Evolutionary conservation across 92 coral and sea anemone species (phyloP), one percentile per base, ranked within the genome.

Genomic region (Porites rus): DNA sequence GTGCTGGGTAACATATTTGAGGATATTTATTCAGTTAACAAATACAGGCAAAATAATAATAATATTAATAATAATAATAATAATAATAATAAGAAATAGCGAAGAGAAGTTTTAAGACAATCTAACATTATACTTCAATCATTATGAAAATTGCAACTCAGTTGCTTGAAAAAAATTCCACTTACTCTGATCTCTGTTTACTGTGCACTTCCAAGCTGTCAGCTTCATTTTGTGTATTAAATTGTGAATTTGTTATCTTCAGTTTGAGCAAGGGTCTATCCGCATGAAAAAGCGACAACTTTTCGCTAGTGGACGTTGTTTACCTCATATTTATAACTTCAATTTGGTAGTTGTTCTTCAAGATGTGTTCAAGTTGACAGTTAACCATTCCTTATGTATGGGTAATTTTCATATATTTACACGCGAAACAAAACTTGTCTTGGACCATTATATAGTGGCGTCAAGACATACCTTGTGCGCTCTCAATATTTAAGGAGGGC

Each of bases 401-500:
- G 85, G 67, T 81, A 51, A 81, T 70, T 81, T 80, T 66, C 31
- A 59, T 70, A 61, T 69, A 46, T 28, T 53, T 19, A 51, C 22
- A 70, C 16, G 75, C 10, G 21, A 62, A 56, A 71, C 65, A 70
- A 69, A 17, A 21, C 50, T 60, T 64, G 52, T 14, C 59, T 53
- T 14, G 18, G 52, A 17, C 6, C 10, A 14, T 52, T 69, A 58
- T 69, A 68, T 81, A 81, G 70, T 74, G 69, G 71, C n/a, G 77
- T 80, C 58, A 54, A 68, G 18, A 51, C 28, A 16, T 60, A 76
- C 17, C 80, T 76, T 28, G 24, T 53, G 73, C 71, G 70, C 69
- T 31, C 77, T 70, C 53, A 6, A 17, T n/a, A 71, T 70, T 81
- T 81, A 31, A 70, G 69, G 46, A 70, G 77, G 14, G 78, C 80